Evolutionary conservation across 2,797 vertebrate genomes (phyloP).

Genomic region (Erpetoichthys calabaricus): DNA sequence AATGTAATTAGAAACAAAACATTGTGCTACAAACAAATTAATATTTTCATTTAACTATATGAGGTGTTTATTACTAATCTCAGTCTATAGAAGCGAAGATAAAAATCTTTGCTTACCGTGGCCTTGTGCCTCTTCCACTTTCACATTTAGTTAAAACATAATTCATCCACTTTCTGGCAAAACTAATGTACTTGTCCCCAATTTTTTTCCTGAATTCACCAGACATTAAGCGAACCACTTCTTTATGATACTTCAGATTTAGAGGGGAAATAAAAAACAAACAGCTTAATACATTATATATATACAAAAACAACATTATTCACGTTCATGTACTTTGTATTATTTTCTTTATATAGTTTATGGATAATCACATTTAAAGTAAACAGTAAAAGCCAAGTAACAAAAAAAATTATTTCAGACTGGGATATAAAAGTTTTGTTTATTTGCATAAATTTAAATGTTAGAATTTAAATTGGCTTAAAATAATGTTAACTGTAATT

Average conservation of each 20-base stretch:
- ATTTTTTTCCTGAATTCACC: slow-evolving; percentile 92
- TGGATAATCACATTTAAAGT: no score
- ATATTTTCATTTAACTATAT: no score
- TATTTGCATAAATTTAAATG: no score
- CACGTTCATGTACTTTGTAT: slow-evolving; percentile 2
- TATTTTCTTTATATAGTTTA: not conserved
- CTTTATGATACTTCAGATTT: slow-evolving; percentile 81
- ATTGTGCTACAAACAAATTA: no score
- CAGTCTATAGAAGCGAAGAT: no score
- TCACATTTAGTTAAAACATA: slow-evolving; percentile 96
- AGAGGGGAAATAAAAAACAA: slow-evolving; percentile 13
- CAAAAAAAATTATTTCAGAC: no score
- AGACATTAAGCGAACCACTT: slow-evolving; percentile 96
- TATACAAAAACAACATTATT: not conserved
- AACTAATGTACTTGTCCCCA: slow-evolving; percentile 87
- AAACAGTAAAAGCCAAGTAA: no score
- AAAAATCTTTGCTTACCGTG: slow-evolving; percentile 56
- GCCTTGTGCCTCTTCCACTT: slow-evolving; percentile 92
- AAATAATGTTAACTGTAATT: no score
- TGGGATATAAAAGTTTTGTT: no score
- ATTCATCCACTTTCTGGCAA: slow-evolving; percentile 97
- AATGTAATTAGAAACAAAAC: no score
- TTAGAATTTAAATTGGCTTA: no score
- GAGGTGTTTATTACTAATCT: no score
- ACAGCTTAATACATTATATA: not conserved